Evolutionary conservation across 2,888 invertebrate genomes (phyloP).

Genomic region (Mimumesa dahlbomi): DNA sequence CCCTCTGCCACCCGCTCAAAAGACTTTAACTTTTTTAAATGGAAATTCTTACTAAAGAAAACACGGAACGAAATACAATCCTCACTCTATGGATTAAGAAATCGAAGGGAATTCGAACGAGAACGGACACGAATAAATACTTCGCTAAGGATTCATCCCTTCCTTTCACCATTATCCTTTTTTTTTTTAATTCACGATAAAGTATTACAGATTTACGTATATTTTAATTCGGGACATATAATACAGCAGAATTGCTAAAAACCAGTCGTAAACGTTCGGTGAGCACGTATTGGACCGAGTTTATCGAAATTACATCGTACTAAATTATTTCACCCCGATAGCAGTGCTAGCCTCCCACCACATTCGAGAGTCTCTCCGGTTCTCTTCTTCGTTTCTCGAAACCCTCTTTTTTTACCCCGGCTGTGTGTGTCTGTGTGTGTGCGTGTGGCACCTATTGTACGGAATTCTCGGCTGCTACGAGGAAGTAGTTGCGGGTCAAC

Average conservation of each 20-base stretch:
- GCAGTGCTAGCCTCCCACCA: neutral
- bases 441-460: conserved; percentile 23
- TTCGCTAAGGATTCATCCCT: too few species aligned
- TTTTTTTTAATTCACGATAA: too few species aligned
- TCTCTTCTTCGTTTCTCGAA: neutral
- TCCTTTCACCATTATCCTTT: too few species aligned
- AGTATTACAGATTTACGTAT: too few species aligned
- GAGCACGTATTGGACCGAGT: neutral
- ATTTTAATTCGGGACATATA: too few species aligned
- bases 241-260: too few species aligned
- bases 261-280: neutral
- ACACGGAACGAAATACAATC: neutral
- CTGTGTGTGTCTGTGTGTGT: too few species aligned
- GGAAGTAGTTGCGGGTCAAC: conserved; percentile 2
- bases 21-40: neutral
- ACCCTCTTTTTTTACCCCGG: neutral
- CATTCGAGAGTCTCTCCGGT: neutral
- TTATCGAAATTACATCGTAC: conserved; percentile 7
- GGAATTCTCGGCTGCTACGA: conserved; percentile 7
- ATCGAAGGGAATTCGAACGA: too few species aligned
- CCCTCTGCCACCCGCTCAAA: neutral
- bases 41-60: neutral
- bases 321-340: conserved; percentile 12
- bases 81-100: neutral
- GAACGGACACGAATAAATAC: too few species aligned